Conservation (phyloP, 2,888 invertebrate species). For the Ophonus ardosiacus region DNA sequence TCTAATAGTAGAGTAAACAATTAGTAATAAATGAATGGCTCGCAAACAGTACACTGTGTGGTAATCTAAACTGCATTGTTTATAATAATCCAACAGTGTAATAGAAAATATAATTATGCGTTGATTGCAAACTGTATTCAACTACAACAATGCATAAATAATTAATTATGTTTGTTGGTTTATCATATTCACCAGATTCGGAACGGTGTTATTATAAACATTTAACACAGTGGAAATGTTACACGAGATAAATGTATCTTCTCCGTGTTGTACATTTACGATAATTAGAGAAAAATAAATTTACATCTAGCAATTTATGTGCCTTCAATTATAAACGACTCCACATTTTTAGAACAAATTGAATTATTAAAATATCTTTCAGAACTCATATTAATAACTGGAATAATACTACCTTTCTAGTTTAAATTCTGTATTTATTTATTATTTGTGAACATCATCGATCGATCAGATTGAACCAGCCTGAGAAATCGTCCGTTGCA, state of each 20-base stretch:
- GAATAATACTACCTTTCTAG: too few relatives aligned
- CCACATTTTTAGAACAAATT: too few relatives aligned
- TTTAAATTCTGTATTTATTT: too few relatives aligned
- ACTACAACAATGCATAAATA: slow-evolving; percentile 34
- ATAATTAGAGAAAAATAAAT: neutral
- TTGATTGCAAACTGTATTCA: slow-evolving; percentile 37
- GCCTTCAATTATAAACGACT: too few relatives aligned
- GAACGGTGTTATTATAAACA: neutral
- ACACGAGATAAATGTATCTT: neutral
- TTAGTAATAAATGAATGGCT: slow-evolving; percentile 21
- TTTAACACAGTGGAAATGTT: neutral
- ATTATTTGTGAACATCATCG: too few relatives aligned
- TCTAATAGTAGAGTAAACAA: slow-evolving; percentile 23
- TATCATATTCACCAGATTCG: slow-evolving; percentile 11
- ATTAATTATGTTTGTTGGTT: slow-evolving; percentile 41
- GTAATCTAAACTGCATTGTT: slow-evolving; percentile 39
- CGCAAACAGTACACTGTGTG: neutral
- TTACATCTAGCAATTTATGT: neutral
- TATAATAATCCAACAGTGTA: slow-evolving; percentile 30
- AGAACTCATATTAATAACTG: too few relatives aligned
- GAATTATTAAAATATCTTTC: too few relatives aligned
- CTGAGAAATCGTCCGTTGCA: too few relatives aligned
- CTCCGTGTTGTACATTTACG: neutral
- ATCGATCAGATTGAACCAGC: too few relatives aligned
- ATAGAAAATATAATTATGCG: slow-evolving; percentile 42